These are phyloP conservation scores for Ichneumoninae sp. DNA, from an alignment of 2,888 invertebrate species.

Conservation along the genomic window DNA sequence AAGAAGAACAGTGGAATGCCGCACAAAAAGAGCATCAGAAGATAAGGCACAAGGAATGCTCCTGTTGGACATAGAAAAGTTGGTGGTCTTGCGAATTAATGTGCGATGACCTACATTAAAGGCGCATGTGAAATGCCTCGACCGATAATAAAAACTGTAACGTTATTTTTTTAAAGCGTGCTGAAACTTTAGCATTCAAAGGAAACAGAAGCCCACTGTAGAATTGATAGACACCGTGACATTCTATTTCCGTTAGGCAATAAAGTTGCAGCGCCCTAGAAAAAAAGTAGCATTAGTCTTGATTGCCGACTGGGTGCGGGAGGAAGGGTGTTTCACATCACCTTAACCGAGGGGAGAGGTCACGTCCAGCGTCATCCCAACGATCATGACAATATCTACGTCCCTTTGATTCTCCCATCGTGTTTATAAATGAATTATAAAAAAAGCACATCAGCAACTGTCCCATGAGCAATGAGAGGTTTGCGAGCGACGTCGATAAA, in stretches of 20 bases:
- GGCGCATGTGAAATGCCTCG: neutral
- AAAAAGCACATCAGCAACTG: conserved; percentile 38
- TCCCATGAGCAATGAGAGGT: conserved; percentile 56
- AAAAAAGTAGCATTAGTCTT: neutral
- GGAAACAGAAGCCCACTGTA: neutral
- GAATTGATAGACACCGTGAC: neutral
- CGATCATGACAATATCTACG: neutral
- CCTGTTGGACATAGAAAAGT: conserved; percentile 85
- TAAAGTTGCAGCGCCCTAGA: neutral
- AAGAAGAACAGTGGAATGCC: conserved; percentile 95
- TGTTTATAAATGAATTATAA: conserved; percentile 2
- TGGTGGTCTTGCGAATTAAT: neutral
- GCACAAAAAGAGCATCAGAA: conserved; percentile 91
- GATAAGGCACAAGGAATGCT: conserved; percentile 94
- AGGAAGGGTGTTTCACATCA: neutral
- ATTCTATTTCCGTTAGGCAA: neutral
- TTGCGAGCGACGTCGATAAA: conserved; percentile 49
- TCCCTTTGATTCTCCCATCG: neutral
- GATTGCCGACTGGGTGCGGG: neutral
- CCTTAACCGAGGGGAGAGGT: neutral
- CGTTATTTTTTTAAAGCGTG: no score
- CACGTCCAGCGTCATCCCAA: neutral
- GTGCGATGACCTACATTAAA: conserved; percentile 13
- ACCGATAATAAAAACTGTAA: no score
- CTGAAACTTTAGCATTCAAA: neutral